Evolutionary conservation across 2,888 invertebrate genomes (phyloP).

Genomic region (Nasonovia ribisnigri): DNA sequence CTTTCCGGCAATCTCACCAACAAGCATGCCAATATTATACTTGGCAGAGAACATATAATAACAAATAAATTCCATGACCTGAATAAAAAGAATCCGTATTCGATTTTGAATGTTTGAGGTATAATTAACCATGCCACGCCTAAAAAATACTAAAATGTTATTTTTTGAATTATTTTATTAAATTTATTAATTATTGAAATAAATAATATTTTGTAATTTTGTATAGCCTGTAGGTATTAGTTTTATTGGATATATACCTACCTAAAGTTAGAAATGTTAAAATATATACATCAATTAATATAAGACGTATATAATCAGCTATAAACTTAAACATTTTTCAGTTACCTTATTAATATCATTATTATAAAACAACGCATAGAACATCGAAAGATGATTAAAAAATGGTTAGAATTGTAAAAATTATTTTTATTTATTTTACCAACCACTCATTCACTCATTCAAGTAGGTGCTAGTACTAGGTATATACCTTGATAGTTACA

Average conservation of each 20-base stretch:
- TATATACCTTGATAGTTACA: background rate
- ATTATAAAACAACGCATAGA: background rate
- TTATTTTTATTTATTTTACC: background rate
- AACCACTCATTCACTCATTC: background rate
- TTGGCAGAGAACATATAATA: slow-evolving; percentile 80
- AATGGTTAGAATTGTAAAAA: background rate
- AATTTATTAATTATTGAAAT: background rate
- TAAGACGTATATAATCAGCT: background rate
- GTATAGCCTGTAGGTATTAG: background rate
- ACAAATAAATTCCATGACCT: slow-evolving; percentile 87
- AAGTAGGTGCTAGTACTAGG: background rate
- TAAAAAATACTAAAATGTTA: slow-evolving; percentile 69
- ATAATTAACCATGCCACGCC: slow-evolving; percentile 85
- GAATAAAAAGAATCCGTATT: slow-evolving; percentile 75
- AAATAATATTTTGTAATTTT: too few relatives aligned
- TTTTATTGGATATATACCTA: background rate
- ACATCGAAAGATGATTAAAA: background rate
- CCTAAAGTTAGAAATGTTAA: background rate
- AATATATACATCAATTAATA: background rate
- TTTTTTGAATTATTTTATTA: background rate
- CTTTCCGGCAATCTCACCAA: slow-evolving; percentile 83
- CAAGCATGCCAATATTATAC: slow-evolving; percentile 78
- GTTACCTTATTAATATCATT: background rate
- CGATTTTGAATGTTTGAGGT: slow-evolving; percentile 77
- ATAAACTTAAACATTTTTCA: background rate